These are phyloP conservation scores for Bimastos eiseni DNA, from an alignment of 2,888 invertebrate genomes.

Conservation along the genomic window DNA sequence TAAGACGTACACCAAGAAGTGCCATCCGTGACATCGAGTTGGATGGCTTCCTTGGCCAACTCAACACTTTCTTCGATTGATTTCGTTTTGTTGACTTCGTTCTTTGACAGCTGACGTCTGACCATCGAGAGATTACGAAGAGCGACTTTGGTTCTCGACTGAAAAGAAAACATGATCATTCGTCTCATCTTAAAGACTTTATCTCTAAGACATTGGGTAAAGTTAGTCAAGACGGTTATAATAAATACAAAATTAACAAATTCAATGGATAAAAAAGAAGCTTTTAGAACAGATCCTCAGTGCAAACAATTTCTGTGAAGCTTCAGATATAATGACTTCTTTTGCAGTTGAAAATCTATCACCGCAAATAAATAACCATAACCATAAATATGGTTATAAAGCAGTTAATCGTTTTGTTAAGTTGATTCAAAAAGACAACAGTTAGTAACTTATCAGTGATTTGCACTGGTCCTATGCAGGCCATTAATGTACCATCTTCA, in stretches of 20 bases:
- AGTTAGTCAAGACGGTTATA: background rate
- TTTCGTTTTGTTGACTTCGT: constrained; percentile 60
- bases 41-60: constrained; percentile 80
- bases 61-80: constrained; percentile 74
- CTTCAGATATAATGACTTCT: too few species aligned
- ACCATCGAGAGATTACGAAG: constrained; percentile 81
- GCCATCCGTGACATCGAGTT: constrained; percentile 77
- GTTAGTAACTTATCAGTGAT: background rate
- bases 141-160: constrained; percentile 76
- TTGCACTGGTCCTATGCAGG: background rate
- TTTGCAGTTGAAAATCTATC: too few species aligned
- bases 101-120: constrained; percentile 70
- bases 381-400: background rate
- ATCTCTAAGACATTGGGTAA: background rate
- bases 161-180: constrained; percentile 36
- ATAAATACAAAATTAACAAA: background rate
- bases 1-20: constrained; percentile 72
- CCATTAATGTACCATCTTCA: too few species aligned
- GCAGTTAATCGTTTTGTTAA: background rate
- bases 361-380: too few species aligned
- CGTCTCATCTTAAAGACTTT: background rate
- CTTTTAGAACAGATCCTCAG: background rate
- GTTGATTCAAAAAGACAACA: background rate
- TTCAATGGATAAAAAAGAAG: background rate
- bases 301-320: too few species aligned